Evolutionary conservation across 2,113 vertebrate species (phyloP), one percentile per base, ranked within the genome.

Genomic region (Apus apus): DNA sequence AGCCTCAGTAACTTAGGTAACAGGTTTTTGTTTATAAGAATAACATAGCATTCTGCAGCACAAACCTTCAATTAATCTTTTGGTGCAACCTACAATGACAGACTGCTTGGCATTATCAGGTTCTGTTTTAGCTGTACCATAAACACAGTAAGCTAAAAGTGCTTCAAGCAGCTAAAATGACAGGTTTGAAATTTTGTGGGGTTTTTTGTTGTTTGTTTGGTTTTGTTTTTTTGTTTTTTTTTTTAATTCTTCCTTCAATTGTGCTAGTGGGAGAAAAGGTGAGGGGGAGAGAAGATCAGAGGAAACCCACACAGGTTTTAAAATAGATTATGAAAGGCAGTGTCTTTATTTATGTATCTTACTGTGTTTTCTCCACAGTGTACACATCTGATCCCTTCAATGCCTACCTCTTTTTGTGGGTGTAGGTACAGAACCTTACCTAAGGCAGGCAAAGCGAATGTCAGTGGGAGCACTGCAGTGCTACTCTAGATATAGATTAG

Each of bases 61-160:
- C 81, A 97, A 97, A 92, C 91, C 90, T 89, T 85, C 82, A 97
- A 81, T 97, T 97, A 96, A 97, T 96, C 65, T 38, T 96, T 88
- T 90, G 60, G 90, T 92, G 71, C 75, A 95, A 54, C 84, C 93
- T 60, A 8, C 15, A 0, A 89, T 29, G 29, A 91, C 77, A 88
- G 86, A 89, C 75, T 67, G 29, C 62, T 75, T 94, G 92, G 71
- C 67, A 89, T 95, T 88, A 95, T 67, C 25, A 38, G 91, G 62
- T 94, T 92, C 78, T 95, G 22, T 38, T 97, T 96, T 77, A 91
- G 45, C 74, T 90, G 54, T 40, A 91, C 53, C 62, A 85, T 61
- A 81, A 81, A 78, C 64, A 87, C 30, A 84, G 58, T 64, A 51
- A 88, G 87, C 81, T 97, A 92, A 92, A 97, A 96, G 78, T 68